Percentiles rank a stretch among this genome's conserved stretches.
Evolutionary conservation across 92 coral and sea anemone genomes (phyloP).

Genomic region (Scolanthus callimorphus): DNA sequence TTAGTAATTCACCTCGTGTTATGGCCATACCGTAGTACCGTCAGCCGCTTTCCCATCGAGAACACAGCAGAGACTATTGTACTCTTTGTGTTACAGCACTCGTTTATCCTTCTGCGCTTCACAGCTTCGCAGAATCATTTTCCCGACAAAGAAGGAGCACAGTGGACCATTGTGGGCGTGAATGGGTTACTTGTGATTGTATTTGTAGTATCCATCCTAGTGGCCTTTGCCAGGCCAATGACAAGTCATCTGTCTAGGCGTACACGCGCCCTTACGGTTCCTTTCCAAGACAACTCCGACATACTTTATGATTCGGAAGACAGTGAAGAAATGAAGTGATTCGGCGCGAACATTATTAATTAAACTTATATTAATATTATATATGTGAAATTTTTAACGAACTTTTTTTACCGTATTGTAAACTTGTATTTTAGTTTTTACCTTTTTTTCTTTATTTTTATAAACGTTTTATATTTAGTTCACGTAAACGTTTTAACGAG

Average conservation of each 20-base stretch:
- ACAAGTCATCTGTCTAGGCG: background rate
- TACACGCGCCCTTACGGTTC: background rate
- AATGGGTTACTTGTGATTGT: background rate
- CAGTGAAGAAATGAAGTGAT: too few relatives aligned
- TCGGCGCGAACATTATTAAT: too few relatives aligned
- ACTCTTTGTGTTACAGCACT: constrained; percentile 42
- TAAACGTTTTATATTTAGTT: too few relatives aligned
- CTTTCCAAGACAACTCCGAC: background rate
- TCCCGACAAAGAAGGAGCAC: background rate
- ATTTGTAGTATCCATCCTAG: background rate
- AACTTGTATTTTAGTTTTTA: too few relatives aligned
- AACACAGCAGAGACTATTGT: constrained; percentile 40
- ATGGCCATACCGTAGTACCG: constrained; percentile 32
- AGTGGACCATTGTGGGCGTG: constrained; percentile 7
- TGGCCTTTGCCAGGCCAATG: background rate
- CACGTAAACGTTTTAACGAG: too few relatives aligned
- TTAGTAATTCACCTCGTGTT: constrained; percentile 33
- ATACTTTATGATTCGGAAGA: background rate
- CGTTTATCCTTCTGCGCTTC: constrained; percentile 28
- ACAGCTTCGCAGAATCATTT: constrained; percentile 2
- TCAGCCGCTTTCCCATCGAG: constrained; percentile 24
- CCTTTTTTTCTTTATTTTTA: too few relatives aligned
- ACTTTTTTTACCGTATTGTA: too few relatives aligned
- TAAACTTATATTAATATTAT: too few relatives aligned
- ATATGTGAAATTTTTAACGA: too few relatives aligned